Base-by-base conservation (phyloP, 2,888 invertebrate genomes). In the Helleia helle region DNA sequence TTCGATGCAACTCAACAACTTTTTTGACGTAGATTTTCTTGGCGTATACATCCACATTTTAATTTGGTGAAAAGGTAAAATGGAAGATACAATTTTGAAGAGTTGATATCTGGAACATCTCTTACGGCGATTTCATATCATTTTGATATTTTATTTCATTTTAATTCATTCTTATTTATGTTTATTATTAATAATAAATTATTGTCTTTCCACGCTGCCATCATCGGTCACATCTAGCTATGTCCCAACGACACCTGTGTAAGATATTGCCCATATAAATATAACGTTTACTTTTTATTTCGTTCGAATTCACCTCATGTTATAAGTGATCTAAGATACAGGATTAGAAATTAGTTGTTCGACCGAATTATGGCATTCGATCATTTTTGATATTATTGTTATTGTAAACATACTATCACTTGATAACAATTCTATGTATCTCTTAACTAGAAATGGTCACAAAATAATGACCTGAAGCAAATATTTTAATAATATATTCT, bases 171-270 rank as follows among this genome's bases (percentile, higher is more conserved):
- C 45, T 47, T 52, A 59, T 55, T 65, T 63, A 9, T n/a, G 11
- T 15, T 11, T 26, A 26, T 26, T 38, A 27, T 15, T 38, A 38
- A 38, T 27, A 22, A 15, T 24, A 25, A 25, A 25, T 40, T 24
- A 13, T 24, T 24, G 14, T 40, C 14, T 66, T 65, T 71, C 64
- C 76, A 86, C 83, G 86, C 86, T 86, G 83, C 86, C 66, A 59
- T 62, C 54, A 53, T 61, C 60, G 73, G 69, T 68, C 72, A 71
- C 75, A 59, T 65, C 55, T 79, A 85, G 86, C 69, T 86, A 86
- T 79, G 71, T 86, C 64, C 84, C 86, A 72, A 86, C 88, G 72
- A 88, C 89, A 64, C 89, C 89, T 86, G 87, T 88, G 89, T 89
- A 89, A 89, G 89, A 80, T 58, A 65, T 60, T 59, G 51, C 50